Base-by-base conservation (phyloP, 2,888 invertebrate species). In the Agrypnus murinus region DNA sequence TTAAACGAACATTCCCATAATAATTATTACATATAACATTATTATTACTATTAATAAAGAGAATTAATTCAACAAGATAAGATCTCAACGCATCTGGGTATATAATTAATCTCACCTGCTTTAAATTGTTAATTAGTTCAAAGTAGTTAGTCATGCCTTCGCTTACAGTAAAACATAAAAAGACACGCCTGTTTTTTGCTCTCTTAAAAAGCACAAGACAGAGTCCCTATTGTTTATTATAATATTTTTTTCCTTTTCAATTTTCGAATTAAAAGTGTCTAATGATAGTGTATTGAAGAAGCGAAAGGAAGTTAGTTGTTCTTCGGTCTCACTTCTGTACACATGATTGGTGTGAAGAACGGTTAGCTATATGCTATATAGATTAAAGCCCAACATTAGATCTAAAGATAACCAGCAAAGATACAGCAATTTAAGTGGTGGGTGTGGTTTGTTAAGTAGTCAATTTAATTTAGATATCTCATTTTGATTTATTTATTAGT, bases 111-210 rank as follows among this genome's bases (percentile, higher is more conserved):
- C 67, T 73, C 69, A 72, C 69, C 77, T 74, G 74, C 71, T 75
- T 78, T 77, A 75, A 77, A 77, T 77, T 77, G 74, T 74, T 77
- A 77, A 78, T 78, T 77, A 70, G 64, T 59, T 57, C 34, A 53
- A 62, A 70, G 63, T 67, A 73, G 73, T 68, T 76, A 65, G 73
- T 72, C 71, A 65, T 66, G 69, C 36, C 63, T 55, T 65, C 48
- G 40, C 60, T 63, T 58, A 8, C 14, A 25, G 31, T n/a, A 45
- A 10, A n/a, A n/a, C n/a, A n/a, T 14, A 46, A 32, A 40, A 53
- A 38, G 46, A 31, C 69, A 69, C 63, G 62, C 69, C 69, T 46
- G 53, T 59, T 50, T 10, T 25, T 25, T 25, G 25, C 25, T 25
- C 25, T 38, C 15, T 31, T 63, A 31, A 40, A 60, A 60, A 19